Conservation (phyloP, 2,888 invertebrate species). For the Eledona agricola region DNA sequence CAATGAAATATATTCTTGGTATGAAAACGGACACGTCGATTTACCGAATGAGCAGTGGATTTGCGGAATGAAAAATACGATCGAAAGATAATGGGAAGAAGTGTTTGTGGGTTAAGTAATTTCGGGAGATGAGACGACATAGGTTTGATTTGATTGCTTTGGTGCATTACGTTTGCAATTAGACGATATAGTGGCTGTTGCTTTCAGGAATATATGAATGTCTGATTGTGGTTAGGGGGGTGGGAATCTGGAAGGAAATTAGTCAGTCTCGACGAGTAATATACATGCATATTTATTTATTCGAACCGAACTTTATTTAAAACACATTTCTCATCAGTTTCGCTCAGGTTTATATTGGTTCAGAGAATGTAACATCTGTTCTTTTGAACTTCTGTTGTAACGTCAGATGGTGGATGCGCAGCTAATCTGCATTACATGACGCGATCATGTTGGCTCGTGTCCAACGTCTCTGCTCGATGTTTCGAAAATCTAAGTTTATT, state of each 20-base stretch:
- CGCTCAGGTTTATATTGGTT: slow-evolving; percentile 44
- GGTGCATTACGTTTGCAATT: slow-evolving; percentile 28
- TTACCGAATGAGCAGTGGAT: background rate
- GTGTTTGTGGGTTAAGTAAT: slow-evolving; percentile 19
- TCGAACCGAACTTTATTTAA: slow-evolving; percentile 39
- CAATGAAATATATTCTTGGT: too few species aligned
- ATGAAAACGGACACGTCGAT: slow-evolving; percentile 6
- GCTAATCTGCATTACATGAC: slow-evolving; percentile 55
- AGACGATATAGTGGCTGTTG: slow-evolving; percentile 23
- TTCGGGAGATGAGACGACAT: slow-evolving; percentile 4
- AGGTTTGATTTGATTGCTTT: slow-evolving; percentile 25
- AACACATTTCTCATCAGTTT: slow-evolving; percentile 45
- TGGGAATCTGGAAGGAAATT: background rate
- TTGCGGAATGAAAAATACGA: slow-evolving; percentile 12
- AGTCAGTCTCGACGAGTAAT: slow-evolving; percentile 4
- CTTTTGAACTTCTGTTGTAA: slow-evolving; percentile 45
- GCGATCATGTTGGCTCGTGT: slow-evolving; percentile 52
- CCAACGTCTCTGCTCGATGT: slow-evolving; percentile 46
- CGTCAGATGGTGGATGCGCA: slow-evolving; percentile 48
- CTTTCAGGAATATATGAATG: slow-evolving; percentile 31
- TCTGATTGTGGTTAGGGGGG: slow-evolving; percentile 18
- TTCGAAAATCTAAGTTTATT: slow-evolving; percentile 42
- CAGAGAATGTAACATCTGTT: slow-evolving; percentile 47
- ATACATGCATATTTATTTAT: slow-evolving; percentile 31
- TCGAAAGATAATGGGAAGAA: slow-evolving; percentile 21